Percentiles rank a stretch among this genome's conserved stretches.
Conservation (phyloP, 2,113 vertebrate species). For the Lipotes vexillifer region DNA sequence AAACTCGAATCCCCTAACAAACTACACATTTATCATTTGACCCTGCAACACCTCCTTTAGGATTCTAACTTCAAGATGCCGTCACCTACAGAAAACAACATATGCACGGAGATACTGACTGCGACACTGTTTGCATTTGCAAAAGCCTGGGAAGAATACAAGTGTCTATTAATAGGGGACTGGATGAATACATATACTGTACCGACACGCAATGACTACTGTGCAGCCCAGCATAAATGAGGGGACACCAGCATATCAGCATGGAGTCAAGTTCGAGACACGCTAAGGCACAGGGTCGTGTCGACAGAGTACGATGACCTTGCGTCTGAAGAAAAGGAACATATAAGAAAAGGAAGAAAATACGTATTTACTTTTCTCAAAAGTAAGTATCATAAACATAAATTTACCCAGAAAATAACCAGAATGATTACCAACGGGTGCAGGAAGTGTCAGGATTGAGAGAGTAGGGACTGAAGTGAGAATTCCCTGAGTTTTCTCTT, state of each 20-base stretch:
- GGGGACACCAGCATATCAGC: background rate
- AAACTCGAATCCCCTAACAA: no score
- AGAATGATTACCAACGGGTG: background rate
- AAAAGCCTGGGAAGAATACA: no score
- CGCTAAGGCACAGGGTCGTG: background rate
- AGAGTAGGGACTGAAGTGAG: background rate
- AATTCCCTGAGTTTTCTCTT: background rate
- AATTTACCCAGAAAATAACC: background rate
- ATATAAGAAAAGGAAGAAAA: background rate
- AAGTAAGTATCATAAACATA: background rate
- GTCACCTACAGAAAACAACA: background rate
- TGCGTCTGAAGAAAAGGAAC: background rate
- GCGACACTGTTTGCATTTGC: background rate
- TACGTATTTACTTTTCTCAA: background rate
- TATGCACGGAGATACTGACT: fast-evolving
- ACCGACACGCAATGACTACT: fast-evolving
- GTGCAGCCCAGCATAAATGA: no score
- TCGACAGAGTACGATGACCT: no score
- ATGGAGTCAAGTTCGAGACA: no score
- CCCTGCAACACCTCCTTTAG: background rate
- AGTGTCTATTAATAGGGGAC: background rate
- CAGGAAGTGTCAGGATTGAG: no score
- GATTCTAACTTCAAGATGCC: background rate
- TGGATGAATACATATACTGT: fast-evolving
- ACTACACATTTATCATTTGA: background rate